Evolutionary conservation across 1,140 invertebrate species (phyloP).

Genomic region (Stratiolaelaps scimitus): DNA sequence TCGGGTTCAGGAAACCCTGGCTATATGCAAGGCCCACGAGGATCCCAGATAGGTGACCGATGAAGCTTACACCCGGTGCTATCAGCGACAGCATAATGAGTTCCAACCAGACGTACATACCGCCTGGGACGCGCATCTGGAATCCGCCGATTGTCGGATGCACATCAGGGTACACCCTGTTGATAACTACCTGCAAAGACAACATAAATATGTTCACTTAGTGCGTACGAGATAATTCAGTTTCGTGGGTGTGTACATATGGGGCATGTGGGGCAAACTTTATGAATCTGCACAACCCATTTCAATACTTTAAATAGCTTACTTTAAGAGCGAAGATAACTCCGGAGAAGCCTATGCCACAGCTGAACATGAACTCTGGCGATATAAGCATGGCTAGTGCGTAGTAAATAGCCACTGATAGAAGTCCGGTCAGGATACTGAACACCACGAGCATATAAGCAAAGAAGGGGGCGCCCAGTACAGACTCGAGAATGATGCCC

Average conservation of each 20-base stretch:
- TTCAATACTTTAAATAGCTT: too few species aligned
- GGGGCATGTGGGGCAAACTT: too few species aligned
- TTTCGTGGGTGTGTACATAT: too few species aligned
- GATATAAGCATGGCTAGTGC: slow-evolving; percentile 37
- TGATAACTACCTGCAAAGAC: neutral
- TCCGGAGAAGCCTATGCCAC: slow-evolving; percentile 56
- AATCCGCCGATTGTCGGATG: neutral
- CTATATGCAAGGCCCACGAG: slow-evolving; percentile 53
- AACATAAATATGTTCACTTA: too few species aligned
- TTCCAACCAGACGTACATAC: slow-evolving; percentile 53
- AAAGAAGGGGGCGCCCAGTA: slow-evolving; percentile 50
- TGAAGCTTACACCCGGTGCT: slow-evolving; percentile 50
- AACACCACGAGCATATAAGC: slow-evolving; percentile 47
- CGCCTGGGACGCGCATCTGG: slow-evolving; percentile 35
- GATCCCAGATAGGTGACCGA: slow-evolving; percentile 57
- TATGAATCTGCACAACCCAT: too few species aligned
- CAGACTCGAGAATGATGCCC: slow-evolving; percentile 49
- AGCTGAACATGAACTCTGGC: slow-evolving; percentile 44
- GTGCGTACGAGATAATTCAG: too few species aligned
- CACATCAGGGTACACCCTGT: slow-evolving; percentile 16
- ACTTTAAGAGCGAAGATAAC: slow-evolving; percentile 56
- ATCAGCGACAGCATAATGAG: slow-evolving; percentile 54
- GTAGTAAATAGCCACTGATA: slow-evolving; percentile 45
- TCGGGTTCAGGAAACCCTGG: slow-evolving; percentile 48
- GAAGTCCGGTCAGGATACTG: slow-evolving; percentile 46